Conservation (phyloP, 2,113 vertebrate species). For the Dasyornis broadbenti region DNA sequence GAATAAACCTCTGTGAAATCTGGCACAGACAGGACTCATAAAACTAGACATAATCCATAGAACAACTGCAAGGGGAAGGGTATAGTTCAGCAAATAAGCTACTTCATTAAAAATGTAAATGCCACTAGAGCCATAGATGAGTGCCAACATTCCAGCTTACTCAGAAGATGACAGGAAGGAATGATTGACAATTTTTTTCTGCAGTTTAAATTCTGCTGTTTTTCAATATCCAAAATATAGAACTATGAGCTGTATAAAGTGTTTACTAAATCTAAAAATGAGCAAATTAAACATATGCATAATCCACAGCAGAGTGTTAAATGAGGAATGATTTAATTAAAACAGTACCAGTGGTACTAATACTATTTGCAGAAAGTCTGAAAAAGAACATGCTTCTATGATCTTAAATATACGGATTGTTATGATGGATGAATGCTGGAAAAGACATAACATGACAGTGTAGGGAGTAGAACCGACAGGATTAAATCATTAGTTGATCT, state of each 20-base stretch:
- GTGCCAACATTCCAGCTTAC: background rate
- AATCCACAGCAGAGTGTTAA: background rate
- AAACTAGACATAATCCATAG: background rate
- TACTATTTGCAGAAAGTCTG: background rate
- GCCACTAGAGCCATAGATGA: background rate
- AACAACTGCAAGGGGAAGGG: background rate
- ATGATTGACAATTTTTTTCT: background rate
- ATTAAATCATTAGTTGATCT: background rate
- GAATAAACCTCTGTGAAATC: background rate
- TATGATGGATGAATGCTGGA: background rate
- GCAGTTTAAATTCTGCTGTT: background rate
- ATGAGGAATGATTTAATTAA: background rate
- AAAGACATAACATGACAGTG: background rate
- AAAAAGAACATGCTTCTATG: background rate
- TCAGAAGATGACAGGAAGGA: background rate
- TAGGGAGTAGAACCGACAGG: background rate
- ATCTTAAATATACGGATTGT: background rate
- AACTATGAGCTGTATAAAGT: background rate
- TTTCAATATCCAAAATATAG: background rate
- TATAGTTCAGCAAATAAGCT: slow-evolving; percentile 21
- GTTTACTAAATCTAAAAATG: background rate
- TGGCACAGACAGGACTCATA: background rate
- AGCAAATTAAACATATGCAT: background rate
- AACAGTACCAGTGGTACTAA: background rate
- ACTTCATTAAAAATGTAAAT: slow-evolving; percentile 56